Evolutionary conservation across 2,888 invertebrate genomes (phyloP).

Genomic region (Chymomyza procnemis): DNA sequence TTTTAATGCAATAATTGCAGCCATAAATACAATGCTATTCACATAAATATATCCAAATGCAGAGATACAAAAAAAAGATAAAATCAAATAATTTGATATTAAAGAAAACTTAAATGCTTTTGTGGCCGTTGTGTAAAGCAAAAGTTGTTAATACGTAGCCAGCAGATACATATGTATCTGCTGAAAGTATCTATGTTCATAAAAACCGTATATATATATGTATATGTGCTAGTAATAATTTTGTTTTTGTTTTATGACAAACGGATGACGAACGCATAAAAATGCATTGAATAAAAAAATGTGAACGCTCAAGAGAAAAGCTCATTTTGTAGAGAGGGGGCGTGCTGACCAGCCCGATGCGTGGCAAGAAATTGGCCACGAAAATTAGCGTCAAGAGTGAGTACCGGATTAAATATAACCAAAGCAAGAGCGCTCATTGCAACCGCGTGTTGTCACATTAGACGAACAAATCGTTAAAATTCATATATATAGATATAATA

Average conservation of each 20-base stretch:
- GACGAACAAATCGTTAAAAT: conserved; percentile 67
- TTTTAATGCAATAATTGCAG: conserved; percentile 52
- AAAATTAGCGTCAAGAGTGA: conserved; percentile 46
- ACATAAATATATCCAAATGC: conserved; percentile 37
- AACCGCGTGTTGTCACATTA: conserved; percentile 60
- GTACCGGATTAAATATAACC: conserved; percentile 52
- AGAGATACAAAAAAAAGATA: conserved; percentile 11
- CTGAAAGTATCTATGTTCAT: neutral
- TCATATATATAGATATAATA: conserved; percentile 64
- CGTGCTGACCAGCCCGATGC: neutral
- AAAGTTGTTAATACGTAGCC: neutral
- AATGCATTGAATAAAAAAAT: conserved; percentile 55
- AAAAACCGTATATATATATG: conserved; percentile 3
- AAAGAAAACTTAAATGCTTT: conserved; percentile 62
- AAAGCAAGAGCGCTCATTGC: conserved; percentile 62
- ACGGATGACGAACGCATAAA: conserved; percentile 73
- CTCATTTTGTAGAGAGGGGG: neutral
- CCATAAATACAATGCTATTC: conserved; percentile 20
- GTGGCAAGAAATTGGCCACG: conserved; percentile 56
- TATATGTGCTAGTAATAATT: conserved; percentile 18
- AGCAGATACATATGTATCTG: neutral
- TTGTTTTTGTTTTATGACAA: conserved; percentile 66
- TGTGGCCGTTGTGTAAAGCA: conserved; percentile 8
- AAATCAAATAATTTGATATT: conserved; percentile 68
- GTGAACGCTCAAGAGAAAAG: neutral